These are phyloP conservation scores for Hydrotaea cyrtoneurina DNA, from an alignment of 2,888 invertebrate species.

Conservation along the genomic window DNA sequence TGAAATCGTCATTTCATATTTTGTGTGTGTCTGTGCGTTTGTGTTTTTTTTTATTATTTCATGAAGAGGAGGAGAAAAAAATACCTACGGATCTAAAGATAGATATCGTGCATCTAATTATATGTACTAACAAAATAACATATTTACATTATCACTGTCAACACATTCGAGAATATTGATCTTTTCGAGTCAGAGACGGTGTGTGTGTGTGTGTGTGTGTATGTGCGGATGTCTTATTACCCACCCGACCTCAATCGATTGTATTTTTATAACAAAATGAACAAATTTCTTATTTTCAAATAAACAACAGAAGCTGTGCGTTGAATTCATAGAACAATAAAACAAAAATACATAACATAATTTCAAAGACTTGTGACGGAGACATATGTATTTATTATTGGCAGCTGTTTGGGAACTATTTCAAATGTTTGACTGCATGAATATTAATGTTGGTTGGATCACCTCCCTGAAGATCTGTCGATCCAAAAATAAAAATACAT, in stretches of 20 bases:
- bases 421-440: neutral
- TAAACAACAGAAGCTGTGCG: no score
- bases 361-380: neutral
- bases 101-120: constrained; percentile 10
- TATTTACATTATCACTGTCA: constrained; percentile 18
- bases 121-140: neutral
- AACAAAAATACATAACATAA: neutral
- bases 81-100: neutral
- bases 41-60: no score
- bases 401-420: neutral
- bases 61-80: neutral
- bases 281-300: neutral
- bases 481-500: no score
- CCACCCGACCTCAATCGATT: neutral
- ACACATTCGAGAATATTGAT: neutral
- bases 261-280: neutral
- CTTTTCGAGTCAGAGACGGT: neutral
- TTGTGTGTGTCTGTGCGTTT: no score
- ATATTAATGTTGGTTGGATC: no score
- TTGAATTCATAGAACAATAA: neutral
- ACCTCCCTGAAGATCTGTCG: no score
- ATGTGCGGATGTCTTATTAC: neutral
- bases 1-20: neutral
- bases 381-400: constrained; percentile 3
- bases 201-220: neutral